Percentiles rank a stretch among this genome's conserved stretches.
These are phyloP conservation scores for Cerceris rybyensis DNA, from an alignment of 2,888 invertebrate genomes.

Conservation along the genomic window DNA sequence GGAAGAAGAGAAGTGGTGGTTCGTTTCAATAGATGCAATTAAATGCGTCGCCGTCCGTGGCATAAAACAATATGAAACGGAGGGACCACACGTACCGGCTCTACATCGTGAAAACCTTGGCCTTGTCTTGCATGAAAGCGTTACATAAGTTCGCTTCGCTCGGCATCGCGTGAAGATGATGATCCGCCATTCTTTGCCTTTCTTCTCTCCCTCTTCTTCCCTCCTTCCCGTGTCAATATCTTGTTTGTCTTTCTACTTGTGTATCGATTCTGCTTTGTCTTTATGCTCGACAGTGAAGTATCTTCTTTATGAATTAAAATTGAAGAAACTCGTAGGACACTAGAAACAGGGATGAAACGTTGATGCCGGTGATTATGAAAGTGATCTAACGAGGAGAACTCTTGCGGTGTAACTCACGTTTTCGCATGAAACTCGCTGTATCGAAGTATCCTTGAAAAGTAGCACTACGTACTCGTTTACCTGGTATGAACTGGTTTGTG, in stretches of 20 bases:
- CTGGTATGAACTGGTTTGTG: too few relatives aligned
- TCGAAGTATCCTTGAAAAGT: too few relatives aligned
- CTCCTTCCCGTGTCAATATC: constrained; percentile 14
- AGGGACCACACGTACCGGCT: constrained; percentile 39
- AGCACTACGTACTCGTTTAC: too few relatives aligned
- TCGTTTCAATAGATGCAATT: constrained; percentile 51
- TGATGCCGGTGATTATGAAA: too few relatives aligned
- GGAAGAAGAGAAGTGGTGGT: constrained; percentile 17
- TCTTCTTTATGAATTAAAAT: too few relatives aligned
- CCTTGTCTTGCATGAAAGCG: constrained; percentile 74
- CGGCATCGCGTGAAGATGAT: constrained; percentile 67
- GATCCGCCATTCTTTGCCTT: constrained; percentile 53
- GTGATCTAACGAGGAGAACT: too few relatives aligned
- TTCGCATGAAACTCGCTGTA: too few relatives aligned
- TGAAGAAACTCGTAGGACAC: too few relatives aligned
- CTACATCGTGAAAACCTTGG: constrained; percentile 70
- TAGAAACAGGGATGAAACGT: too few relatives aligned
- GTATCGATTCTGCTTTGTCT: constrained; percentile 11
- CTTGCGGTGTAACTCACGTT: too few relatives aligned
- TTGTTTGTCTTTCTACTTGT: constrained; percentile 18
- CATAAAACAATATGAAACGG: constrained; percentile 58
- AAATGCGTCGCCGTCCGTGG: constrained; percentile 37
- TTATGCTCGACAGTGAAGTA: background rate
- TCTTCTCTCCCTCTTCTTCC: constrained; percentile 9
- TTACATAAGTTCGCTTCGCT: constrained; percentile 75